Base-by-base conservation (phyloP, 2,113 vertebrate genomes). In the Podiceps cristatus region DNA sequence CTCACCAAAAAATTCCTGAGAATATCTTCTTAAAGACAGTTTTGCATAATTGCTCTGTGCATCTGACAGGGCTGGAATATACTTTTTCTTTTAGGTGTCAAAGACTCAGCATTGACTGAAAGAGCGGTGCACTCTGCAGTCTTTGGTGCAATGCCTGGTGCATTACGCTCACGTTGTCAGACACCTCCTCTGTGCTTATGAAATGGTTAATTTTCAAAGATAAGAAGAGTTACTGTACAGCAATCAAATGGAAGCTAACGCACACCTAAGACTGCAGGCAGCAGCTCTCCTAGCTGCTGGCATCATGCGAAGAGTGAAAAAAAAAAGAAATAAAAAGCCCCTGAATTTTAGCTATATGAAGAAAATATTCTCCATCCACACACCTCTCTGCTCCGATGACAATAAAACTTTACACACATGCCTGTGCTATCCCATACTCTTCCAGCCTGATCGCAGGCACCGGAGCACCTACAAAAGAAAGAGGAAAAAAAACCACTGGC, bases 161-260 rank as follows among this genome's bases (percentile, higher is more conserved):
- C 93, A 96, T 96, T 96, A 96, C 94, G 18, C 76, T 93, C 92
- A 4, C 1, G 1, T 33, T 52, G 85, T 1, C 10, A 93, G 88
- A 76, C 96, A 50, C 72, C 88, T 94, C 82, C 93, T 92, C 75
- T 28, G 31, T 10, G 74, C 93, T 93, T 62, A 27, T 20, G 84
- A 97, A 97, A 97, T 78, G 91, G 97, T 96, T 97, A 97, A 97
- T 97, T 96, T 92, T 13, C 91, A 73, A 90, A 96, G 96, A 96
- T 90, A 93, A 91, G 95, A 85, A 94, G 97, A 95, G 95, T 95
- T 95, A 84, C 90, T 44, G 75, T 77, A 91, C 88, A 86, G 96
- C 93, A 95, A 95, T 90, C 95, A 93, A 84, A 94, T 74, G 81
- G 92, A 86, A 89, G 94, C 67, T 92, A 95, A 93, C 56, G 94